A percentile compares a stretch with the other conserved stretches of the same genome.
These are phyloP conservation scores for Erethizon dorsatum DNA, from an alignment of 2,797 vertebrate species.

Conservation along the genomic window DNA sequence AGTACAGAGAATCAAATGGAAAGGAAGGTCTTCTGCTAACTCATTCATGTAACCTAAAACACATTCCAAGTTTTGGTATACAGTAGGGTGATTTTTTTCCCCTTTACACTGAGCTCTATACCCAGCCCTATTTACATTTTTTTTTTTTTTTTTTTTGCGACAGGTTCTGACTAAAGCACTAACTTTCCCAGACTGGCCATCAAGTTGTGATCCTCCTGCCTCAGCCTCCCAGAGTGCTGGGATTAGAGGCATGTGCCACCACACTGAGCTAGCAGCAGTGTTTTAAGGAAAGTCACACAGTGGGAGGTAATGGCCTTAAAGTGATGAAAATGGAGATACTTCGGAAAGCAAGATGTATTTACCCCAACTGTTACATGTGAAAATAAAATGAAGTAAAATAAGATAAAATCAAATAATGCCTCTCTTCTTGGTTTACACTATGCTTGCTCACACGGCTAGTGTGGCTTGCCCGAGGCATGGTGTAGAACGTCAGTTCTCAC, in stretches of 20 bases:
- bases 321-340: neutral
- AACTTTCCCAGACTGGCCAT: neutral
- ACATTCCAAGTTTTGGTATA: constrained; percentile 1
- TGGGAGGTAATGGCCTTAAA: neutral
- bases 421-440: neutral
- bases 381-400: constrained; percentile 1
- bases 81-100: neutral
- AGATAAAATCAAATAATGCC: neutral
- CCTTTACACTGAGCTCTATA: neutral
- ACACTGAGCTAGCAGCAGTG: neutral
- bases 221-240: neutral
- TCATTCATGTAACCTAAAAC: constrained; percentile 37
- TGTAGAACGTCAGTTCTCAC: neutral
- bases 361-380: neutral
- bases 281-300: constrained; percentile 25
- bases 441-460: neutral
- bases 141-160: neutral
- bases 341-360: neutral
- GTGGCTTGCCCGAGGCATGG: neutral
- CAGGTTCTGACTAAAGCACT: neutral
- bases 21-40: constrained; percentile 10
- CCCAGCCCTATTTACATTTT: neutral
- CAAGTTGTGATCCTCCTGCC: neutral
- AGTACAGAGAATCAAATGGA: neutral
- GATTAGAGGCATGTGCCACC: neutral